A percentile compares a stretch with the other conserved stretches of the same genome.
These are phyloP conservation scores for Cepaea hortensis DNA, from an alignment of 2,888 invertebrate species.

Conservation along the genomic window DNA sequence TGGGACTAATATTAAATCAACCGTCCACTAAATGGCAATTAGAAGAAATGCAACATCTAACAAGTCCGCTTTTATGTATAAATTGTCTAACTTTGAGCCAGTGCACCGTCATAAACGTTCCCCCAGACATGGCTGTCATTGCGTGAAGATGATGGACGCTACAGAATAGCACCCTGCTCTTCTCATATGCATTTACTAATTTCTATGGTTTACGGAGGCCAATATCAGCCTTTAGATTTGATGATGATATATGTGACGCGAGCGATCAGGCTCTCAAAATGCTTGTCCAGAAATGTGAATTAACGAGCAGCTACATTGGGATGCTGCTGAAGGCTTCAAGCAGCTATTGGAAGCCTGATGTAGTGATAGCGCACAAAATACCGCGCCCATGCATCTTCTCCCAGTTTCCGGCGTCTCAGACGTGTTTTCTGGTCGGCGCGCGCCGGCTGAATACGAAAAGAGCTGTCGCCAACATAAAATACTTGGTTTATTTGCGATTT, in stretches of 20 bases:
- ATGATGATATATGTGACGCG: slow-evolving; percentile 44
- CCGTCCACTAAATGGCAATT: too few relatives aligned
- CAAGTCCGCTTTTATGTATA: not conserved
- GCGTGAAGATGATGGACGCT: slow-evolving; percentile 34
- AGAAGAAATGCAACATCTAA: too few relatives aligned
- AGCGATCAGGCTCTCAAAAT: slow-evolving; percentile 41
- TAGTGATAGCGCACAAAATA: slow-evolving; percentile 3
- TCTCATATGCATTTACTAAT: slow-evolving; percentile 46
- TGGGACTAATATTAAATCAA: too few relatives aligned
- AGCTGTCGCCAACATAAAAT: slow-evolving; percentile 28
- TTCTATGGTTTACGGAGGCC: slow-evolving; percentile 20
- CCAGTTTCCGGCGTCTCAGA: slow-evolving; percentile 11
- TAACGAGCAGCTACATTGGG: slow-evolving; percentile 41
- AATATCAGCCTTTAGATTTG: slow-evolving; percentile 26
- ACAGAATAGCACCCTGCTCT: slow-evolving; percentile 16
- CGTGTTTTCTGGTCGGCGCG: slow-evolving; percentile 18
- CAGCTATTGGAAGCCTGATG: slow-evolving; percentile 11
- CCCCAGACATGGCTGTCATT: not conserved
- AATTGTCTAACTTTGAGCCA: not conserved
- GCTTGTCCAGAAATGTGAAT: slow-evolving; percentile 41
- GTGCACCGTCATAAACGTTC: not conserved
- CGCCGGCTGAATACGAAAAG: slow-evolving; percentile 33
- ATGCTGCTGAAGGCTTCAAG: slow-evolving; percentile 12
- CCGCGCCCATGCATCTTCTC: slow-evolving; percentile 27
- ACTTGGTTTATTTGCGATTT: slow-evolving; percentile 31